Conservation (phyloP, 2,113 vertebrate species). For the Otis tarda region DNA sequence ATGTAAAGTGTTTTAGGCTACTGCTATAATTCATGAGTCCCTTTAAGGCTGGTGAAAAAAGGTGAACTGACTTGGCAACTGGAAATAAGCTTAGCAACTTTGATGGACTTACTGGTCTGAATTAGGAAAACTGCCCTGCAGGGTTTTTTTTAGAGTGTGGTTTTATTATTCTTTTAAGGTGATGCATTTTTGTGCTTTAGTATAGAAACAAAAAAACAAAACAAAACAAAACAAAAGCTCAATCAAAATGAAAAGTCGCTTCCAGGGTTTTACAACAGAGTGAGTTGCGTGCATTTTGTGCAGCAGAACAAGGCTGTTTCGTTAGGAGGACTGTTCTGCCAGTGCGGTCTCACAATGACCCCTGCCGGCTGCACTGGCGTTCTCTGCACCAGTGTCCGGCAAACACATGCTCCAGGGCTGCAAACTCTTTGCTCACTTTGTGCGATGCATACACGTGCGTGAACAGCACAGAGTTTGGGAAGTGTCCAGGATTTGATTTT, state of each 20-base stretch:
- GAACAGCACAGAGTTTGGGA: neutral
- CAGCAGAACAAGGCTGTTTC: accelerated
- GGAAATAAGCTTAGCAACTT: neutral
- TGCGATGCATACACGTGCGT: accelerated
- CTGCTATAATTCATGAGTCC: neutral
- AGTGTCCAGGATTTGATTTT: neutral
- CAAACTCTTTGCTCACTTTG: accelerated
- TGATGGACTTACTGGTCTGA: neutral
- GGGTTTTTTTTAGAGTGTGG: neutral
- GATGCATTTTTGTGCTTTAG: neutral
- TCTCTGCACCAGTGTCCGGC: accelerated
- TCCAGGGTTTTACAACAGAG: neutral
- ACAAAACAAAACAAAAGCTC: neutral
- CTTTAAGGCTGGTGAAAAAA: neutral
- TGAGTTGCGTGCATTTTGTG: neutral
- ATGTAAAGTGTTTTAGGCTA: neutral
- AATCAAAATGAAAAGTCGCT: neutral
- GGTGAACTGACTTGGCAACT: neutral
- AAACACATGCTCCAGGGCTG: accelerated
- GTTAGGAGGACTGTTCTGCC: accelerated
- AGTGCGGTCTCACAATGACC: neutral
- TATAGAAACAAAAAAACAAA: neutral
- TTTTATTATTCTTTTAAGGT: neutral
- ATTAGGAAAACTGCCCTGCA: neutral
- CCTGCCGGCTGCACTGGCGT: neutral